Evolutionary conservation across 2,113 vertebrate genomes (phyloP).

Genomic region (Tautogolabrus adspersus): DNA sequence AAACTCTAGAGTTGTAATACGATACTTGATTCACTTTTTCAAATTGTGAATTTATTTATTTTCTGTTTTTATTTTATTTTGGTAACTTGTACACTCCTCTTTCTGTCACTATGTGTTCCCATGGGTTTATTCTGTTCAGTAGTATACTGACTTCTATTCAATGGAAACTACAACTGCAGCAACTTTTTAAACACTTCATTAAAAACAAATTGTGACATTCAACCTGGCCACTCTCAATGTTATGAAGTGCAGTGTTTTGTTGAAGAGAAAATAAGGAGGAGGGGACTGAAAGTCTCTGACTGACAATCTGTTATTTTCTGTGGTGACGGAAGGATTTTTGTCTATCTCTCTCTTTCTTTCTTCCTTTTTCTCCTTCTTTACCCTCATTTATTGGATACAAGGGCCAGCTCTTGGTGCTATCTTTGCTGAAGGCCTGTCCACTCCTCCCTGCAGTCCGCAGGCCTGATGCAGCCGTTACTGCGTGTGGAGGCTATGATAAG

Average conservation of each 20-base stretch:
- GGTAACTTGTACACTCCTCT: too few relatives aligned
- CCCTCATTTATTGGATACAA: conserved; percentile 24
- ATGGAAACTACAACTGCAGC: too few relatives aligned
- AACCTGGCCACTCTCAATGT: background rate
- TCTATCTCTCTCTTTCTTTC: background rate
- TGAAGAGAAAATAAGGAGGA: conserved; percentile 8
- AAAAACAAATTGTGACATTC: too few relatives aligned
- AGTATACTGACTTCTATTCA: too few relatives aligned
- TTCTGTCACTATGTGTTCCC: too few relatives aligned
- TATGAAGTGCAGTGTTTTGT: background rate
- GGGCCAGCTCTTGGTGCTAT: conserved; percentile 60
- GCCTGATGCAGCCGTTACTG: conserved; percentile 85
- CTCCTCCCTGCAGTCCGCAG: conserved; percentile 71
- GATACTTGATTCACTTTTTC: too few relatives aligned
- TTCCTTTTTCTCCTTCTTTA: background rate
- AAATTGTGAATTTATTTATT: too few relatives aligned
- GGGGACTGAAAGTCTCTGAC: conserved; percentile 32
- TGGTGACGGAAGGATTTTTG: conserved; percentile 13
- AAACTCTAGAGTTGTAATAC: too few relatives aligned
- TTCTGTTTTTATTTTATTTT: too few relatives aligned
- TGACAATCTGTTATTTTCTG: conserved; percentile 70
- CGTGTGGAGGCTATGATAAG: conserved; percentile 87
- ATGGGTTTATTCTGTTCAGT: too few relatives aligned
- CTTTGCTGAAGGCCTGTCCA: conserved; percentile 47
- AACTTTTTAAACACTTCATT: background rate